Base-by-base conservation (phyloP, 2,113 vertebrate genomes). In the Platanista minor region DNA sequence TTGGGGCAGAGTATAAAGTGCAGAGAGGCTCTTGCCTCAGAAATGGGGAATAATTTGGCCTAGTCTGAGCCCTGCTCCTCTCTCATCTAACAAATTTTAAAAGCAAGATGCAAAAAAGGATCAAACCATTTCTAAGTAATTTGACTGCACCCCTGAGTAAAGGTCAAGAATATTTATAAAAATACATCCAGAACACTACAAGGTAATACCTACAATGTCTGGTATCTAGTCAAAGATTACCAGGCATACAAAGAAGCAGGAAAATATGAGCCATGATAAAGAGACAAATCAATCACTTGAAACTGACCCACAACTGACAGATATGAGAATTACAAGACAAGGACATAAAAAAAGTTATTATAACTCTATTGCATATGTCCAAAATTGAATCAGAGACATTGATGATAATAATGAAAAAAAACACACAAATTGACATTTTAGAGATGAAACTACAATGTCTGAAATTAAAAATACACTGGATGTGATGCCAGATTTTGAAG, bases 401-500 rank as follows among this genome's bases (percentile, higher is more conserved):
- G 57, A 75, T 43, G 43, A 57, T 41, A 74, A 69, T 83, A 90
- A 87, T 31, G 25, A 39, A 64, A 83, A 77, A 84, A 84, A 89
- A 83, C 23, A 12, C 18, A 39, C 27, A 96, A 91, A 74, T 64
- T 88, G 33, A 86, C 91, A 91, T 82, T 85, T 54, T 21, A 87
- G 77, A 75, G 17, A 54, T 71, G 67, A 84, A 84, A 95, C 31
- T 77, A 74, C 62, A 89, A 80, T 49, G 21, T 95, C 84, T 87
- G 61, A 86, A 17, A 87, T 84, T 74, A 77, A 92, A 95, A 78
- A 78, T 72, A 69, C 17, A 57, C 69, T 74, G 18, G 27, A 52
- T 78, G 12, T 87, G 80, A 95, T 84, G 64, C 69, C 71, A 90
- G 69, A 90, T 80, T 97, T 81, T 97, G 29, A 88, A 75, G 64